These are phyloP conservation scores for Oikopleura dioica DNA, from an alignment of 23 tunicate genomes.

Conservation along the genomic window DNA sequence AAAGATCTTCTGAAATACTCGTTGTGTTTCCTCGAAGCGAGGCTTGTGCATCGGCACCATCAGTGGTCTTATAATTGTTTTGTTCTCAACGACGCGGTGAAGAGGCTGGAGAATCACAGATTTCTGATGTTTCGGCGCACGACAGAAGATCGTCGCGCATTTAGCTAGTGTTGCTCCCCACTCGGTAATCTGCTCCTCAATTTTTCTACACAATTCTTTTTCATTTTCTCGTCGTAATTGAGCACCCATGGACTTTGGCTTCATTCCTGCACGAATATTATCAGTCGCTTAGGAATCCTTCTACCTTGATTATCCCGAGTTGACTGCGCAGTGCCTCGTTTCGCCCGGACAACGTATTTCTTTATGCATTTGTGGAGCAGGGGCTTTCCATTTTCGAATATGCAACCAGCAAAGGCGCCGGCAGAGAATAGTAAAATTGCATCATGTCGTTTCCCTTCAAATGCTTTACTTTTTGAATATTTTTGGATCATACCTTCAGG, in stretches of 20 bases:
- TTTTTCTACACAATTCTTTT: not conserved
- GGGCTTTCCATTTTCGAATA: not conserved
- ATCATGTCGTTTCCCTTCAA: not conserved
- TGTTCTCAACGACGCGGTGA: not conserved
- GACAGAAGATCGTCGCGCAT: not conserved
- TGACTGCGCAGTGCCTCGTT: not conserved
- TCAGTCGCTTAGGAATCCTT: not conserved
- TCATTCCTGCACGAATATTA: not conserved
- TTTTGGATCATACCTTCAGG: too few species aligned
- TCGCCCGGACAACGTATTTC: conserved; percentile 1
- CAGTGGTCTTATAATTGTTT: not conserved
- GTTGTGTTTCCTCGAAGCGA: not conserved
- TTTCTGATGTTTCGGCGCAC: conserved; percentile 11
- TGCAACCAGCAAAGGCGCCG: conserved; percentile 12
- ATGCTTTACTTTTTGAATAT: too few species aligned
- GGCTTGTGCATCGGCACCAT: not conserved
- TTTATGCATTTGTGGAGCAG: not conserved
- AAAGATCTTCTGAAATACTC: not conserved
- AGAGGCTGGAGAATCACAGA: not conserved
- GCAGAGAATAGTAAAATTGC: conserved; percentile 7
- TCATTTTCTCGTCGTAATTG: not conserved
- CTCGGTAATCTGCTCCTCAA: not conserved
- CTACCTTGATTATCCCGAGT: not conserved
- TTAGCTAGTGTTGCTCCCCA: not conserved
- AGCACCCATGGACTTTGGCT: not conserved